Evolutionary conservation across 2,113 vertebrate genomes (phyloP), one percentile per base, ranked within the genome.

Genomic region (Chloebia gouldiae): DNA sequence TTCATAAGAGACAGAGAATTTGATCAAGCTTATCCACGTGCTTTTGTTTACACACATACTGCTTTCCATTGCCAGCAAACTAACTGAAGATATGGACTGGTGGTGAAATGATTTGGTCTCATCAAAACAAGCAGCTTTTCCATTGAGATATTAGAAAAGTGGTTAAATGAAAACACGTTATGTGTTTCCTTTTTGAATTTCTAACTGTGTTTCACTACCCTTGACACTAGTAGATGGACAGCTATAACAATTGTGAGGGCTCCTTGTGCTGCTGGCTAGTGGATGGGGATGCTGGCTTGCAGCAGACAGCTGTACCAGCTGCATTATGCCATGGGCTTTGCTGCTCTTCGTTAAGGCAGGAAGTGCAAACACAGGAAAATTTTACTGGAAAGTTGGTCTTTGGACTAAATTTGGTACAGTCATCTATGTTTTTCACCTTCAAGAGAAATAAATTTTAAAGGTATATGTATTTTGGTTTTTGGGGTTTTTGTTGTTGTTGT

Each of bases 191-290:
- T 86, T 72, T 63, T 5, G 37, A 64, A 80, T 45, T 66, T 88
- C 23, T 69, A 35, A 10, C 37, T 84, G 49, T 10, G 21, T 70
- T 92, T 78, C 24, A 39, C 11, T 21, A 69, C 49, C 12, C 17
- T 76, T 3, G 2, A 45, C 18, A 13, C 59, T 39, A n/a, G 23
- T 13, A 30, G 39, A 50, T 0, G 3, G 49, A 7, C 68, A 57
- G 27, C 30, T 60, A 6, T 54, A 47, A 54, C 42, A 63, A 44
- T 51, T 64, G 28, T 2, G 4, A 57, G n/a, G 23, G 7, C 18
- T 60, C 23, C 50, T 69, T 0, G 0, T 42, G 33, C 20, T 64
- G 40, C 18, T 13, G 18, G 49, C 33, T 53, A 11, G 5, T 30
- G 59, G 44, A 30, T 12, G n/a, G 18, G 49, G 44, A 39, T 57